phyloP scores from a whole-genome alignment of 2,888 invertebrate genomes.

The Cerceris ruficornis region DNA sequence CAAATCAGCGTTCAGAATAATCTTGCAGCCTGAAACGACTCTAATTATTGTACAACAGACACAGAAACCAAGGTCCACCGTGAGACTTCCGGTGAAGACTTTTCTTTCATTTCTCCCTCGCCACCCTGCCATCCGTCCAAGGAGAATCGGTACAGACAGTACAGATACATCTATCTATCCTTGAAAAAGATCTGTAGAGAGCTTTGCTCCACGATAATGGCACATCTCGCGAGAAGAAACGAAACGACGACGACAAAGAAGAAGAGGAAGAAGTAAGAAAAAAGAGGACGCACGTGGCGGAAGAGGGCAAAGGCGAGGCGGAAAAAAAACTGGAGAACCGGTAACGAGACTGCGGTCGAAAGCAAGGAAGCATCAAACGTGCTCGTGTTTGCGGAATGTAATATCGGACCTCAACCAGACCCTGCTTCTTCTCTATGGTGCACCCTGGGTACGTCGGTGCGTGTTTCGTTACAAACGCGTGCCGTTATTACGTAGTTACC shows the following conservation, averaged over 20 bases:
- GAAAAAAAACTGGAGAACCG: conserved; percentile 36
- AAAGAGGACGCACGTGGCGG: conserved; percentile 19
- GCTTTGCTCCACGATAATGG: conserved; percentile 25
- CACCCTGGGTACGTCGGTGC: neutral
- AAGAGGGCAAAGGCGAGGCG: conserved; percentile 23
- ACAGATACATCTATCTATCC: no score
- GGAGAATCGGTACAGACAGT: no score
- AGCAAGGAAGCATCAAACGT: conserved; percentile 23
- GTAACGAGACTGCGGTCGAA: conserved; percentile 56
- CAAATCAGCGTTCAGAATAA: no score
- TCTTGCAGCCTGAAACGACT: no score
- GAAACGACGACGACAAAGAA: neutral
- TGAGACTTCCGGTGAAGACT: no score
- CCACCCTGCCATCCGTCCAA: no score
- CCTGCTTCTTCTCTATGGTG: conserved; percentile 14
- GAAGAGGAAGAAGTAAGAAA: conserved; percentile 24
- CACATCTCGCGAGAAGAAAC: conserved; percentile 8
- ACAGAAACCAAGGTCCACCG: no score
- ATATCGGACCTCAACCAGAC: conserved; percentile 29
- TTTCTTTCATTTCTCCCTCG: no score
- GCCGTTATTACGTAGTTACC: conserved; percentile 22
- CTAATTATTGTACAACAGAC: no score
- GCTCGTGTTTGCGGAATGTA: conserved; percentile 41
- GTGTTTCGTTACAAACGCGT: conserved; percentile 27
- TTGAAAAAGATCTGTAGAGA: neutral